Percentiles rank a stretch among this genome's conserved stretches.
Conservation (phyloP, 2,797 vertebrate species). For the Poliocrania exsul region DNA sequence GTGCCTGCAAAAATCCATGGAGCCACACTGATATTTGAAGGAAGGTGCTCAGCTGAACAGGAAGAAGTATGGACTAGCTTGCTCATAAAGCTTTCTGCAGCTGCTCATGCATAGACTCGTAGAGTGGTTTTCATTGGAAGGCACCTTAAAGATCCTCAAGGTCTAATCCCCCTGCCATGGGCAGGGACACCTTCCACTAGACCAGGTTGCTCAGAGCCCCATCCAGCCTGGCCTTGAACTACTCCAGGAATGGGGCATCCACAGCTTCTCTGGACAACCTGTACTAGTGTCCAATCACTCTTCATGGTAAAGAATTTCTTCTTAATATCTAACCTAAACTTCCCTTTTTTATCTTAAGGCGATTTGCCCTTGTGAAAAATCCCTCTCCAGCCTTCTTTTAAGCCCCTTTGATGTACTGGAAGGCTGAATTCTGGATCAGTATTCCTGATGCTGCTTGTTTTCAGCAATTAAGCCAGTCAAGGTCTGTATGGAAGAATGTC, state of each 20-base stretch:
- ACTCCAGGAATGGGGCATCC: background rate
- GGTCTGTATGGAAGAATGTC: background rate
- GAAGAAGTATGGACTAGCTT: background rate
- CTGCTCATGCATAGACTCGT: background rate
- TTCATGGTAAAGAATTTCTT: background rate
- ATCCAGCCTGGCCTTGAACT: background rate
- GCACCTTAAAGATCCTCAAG: background rate
- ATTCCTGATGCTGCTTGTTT: background rate
- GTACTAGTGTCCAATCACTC: background rate
- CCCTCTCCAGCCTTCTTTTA: background rate
- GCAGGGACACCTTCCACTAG: background rate
- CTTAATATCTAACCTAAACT: background rate
- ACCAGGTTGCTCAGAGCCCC: background rate
- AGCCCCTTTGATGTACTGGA: background rate
- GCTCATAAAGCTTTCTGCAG: background rate
- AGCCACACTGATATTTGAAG: background rate
- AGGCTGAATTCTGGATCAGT: background rate
- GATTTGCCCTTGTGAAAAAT: too few relatives aligned
- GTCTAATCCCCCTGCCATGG: background rate
- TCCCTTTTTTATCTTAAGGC: background rate
- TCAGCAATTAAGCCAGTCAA: background rate
- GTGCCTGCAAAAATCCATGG: background rate
- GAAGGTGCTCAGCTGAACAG: background rate
- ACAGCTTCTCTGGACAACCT: background rate
- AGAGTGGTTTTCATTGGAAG: background rate